These are phyloP conservation scores for Orthosia cruda DNA, from an alignment of 2,888 invertebrate genomes.

Conservation along the genomic window DNA sequence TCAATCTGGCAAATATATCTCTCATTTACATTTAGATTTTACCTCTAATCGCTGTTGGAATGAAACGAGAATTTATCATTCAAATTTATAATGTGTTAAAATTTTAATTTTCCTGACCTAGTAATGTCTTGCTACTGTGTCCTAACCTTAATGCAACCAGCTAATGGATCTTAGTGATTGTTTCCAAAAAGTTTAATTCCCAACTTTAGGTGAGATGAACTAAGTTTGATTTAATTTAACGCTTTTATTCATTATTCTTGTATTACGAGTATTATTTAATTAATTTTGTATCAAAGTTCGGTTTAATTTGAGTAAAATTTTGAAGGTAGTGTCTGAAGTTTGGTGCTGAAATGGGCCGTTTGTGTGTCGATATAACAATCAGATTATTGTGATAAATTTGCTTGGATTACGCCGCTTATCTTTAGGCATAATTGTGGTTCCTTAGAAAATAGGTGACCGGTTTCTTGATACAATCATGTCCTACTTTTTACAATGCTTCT, in stretches of 20 bases:
- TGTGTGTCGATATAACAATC: background rate
- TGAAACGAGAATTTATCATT: no score
- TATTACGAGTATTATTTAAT: conserved; percentile 48
- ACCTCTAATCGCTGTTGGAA: no score
- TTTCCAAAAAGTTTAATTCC: conserved; percentile 55
- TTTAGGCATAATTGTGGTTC: background rate
- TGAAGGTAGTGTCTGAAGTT: background rate
- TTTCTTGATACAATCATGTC: background rate
- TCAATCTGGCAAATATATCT: no score
- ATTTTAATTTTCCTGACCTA: background rate
- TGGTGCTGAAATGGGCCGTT: background rate
- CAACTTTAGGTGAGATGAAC: conserved; percentile 45
- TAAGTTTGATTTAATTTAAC: conserved; percentile 52
- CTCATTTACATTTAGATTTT: no score
- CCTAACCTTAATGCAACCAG: background rate
- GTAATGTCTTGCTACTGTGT: conserved; percentile 3
- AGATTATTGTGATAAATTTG: background rate
- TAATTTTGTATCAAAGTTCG: conserved; percentile 33
- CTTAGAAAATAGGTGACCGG: background rate
- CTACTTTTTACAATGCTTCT: no score
- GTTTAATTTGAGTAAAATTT: conserved; percentile 6
- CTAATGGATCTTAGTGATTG: conserved; percentile 52
- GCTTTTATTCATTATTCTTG: conserved; percentile 42
- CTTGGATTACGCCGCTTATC: background rate
- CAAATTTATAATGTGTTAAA: no score